Evolutionary conservation across 2,888 invertebrate genomes (phyloP), one percentile per base, ranked within the genome.

Genomic region (Diaperis boleti): DNA sequence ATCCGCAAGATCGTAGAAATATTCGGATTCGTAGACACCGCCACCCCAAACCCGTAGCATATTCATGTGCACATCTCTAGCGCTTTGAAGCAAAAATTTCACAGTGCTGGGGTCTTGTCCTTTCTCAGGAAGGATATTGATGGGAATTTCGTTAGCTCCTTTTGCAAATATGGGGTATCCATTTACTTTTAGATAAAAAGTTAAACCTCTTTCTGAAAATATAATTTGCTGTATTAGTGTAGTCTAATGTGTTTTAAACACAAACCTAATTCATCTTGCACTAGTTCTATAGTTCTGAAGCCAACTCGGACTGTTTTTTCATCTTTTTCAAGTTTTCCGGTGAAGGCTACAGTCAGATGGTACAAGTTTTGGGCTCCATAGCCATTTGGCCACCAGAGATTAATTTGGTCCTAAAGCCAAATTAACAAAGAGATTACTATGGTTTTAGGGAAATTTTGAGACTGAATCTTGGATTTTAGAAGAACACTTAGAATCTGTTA

Each of bases 1-100:
- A 78, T 98, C 97, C 55, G 96, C 94, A 22, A 90, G 79, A 66
- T 89, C 84, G 79, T 98, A 99, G 80, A 98, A 97, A 59, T 87
- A 85, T 70, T 97, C 93, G 0, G 91, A 89, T 78, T 98, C 98
- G 75, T 98, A 99, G 0, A 95, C 83, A 0, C 97, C 98, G 10
- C 98, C 98, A 17, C 98, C 98, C 98, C 98, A 98, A 1, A 98
- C 93, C 8, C 98, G 85, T 8, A 98, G 81, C 89, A 95, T 94
- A 75, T 94, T 93, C 92, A 96, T 95, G 77, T 96, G 88, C 0
- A 90, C 89, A 7, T 90, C 87, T 69, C 86, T 88, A 0, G 91
- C 91, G 0, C 92, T 88, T 54, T 80, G 76, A 26, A 97, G 78
- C 1, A 95, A 82, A 65, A 85, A 81, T 22, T 85, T 82, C 50